These are phyloP conservation scores for Hylaeus anthracinus DNA, from an alignment of 1,140 invertebrate species.

Conservation along the genomic window DNA sequence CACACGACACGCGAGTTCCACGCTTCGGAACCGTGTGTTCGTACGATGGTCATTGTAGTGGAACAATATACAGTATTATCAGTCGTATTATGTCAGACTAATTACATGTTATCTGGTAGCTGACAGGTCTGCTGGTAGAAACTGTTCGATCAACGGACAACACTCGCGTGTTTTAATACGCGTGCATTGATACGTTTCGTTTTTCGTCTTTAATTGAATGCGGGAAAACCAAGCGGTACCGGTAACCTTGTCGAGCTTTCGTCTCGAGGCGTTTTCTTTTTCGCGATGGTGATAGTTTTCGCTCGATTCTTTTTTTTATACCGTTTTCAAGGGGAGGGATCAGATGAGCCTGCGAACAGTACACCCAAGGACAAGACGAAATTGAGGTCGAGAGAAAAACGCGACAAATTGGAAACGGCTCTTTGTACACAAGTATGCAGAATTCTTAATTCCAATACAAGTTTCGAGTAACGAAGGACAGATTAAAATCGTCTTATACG, in stretches of 20 bases:
- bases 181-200: neutral
- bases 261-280: too few relatives aligned
- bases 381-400: constrained; percentile 29
- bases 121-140: neutral
- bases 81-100: constrained; percentile 32
- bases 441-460: too few relatives aligned
- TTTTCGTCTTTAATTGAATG: neutral
- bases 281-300: neutral
- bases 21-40: neutral
- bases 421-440: neutral
- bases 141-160: neutral
- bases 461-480: too few relatives aligned
- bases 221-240: neutral
- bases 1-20: neutral
- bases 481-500: too few relatives aligned
- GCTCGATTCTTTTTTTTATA: neutral
- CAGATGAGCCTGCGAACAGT: neutral
- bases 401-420: constrained; percentile 9
- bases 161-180: neutral
- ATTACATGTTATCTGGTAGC: constrained; percentile 36
- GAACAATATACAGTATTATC: constrained; percentile 36
- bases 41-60: neutral
- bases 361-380: constrained; percentile 10
- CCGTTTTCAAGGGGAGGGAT: constrained; percentile 18
- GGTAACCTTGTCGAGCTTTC: too few relatives aligned